Conservation (phyloP, 1,140 invertebrate species). For the Tachypleus tridentatus region DNA sequence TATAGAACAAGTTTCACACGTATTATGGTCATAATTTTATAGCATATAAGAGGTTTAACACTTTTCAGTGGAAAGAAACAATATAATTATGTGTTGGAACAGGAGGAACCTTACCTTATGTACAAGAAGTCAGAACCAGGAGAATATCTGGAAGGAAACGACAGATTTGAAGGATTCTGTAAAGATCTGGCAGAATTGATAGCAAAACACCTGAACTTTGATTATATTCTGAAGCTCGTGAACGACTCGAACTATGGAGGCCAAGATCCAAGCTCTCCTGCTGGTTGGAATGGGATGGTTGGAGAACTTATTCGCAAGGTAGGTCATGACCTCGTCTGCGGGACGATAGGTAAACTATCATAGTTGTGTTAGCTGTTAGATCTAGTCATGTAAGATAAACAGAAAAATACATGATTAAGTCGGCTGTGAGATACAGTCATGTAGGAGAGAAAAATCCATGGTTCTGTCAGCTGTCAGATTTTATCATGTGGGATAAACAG, state of each 20-base stretch:
- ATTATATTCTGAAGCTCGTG: constrained; percentile 45
- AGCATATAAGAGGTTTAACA: too few species aligned
- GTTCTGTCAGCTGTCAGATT: too few species aligned
- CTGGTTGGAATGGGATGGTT: constrained; percentile 92
- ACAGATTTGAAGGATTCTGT: constrained; percentile 81
- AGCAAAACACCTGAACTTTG: constrained; percentile 63
- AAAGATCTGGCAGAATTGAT: constrained; percentile 80
- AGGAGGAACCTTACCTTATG: constrained; percentile 80
- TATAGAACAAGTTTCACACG: too few species aligned
- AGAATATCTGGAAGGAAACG: constrained; percentile 59
- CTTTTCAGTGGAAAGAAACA: too few species aligned
- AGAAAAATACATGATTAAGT: too few species aligned
- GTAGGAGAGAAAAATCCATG: too few species aligned
- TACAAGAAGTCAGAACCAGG: constrained; percentile 49
- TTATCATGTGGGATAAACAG: too few species aligned
- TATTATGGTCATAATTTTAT: too few species aligned
- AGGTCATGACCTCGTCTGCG: constrained; percentile 30
- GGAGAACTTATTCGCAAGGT: constrained; percentile 89
- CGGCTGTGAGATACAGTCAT: too few species aligned
- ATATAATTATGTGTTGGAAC: not conserved
- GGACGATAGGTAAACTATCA: too few species aligned
- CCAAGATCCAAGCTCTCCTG: constrained; percentile 57
- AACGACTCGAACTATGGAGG: constrained; percentile 72
- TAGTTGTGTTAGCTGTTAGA: too few species aligned
- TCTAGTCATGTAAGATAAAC: too few species aligned